Percentiles rank a stretch among this genome's conserved stretches.
Conservation (phyloP, 2,113 vertebrate genomes). For the Asarcornis scutulata region DNA sequence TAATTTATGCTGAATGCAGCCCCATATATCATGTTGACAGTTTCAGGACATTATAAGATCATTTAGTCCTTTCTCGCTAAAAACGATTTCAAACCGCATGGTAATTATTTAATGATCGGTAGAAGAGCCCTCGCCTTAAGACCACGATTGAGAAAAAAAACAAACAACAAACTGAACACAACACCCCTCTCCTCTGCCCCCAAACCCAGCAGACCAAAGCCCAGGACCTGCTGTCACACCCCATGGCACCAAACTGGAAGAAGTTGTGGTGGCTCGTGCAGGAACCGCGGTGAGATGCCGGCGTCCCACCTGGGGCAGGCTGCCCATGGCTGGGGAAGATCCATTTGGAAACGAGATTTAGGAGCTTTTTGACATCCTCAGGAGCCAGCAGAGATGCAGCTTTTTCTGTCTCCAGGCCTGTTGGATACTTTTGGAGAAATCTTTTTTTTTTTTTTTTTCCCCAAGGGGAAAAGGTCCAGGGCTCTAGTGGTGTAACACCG, state of each 20-base stretch:
- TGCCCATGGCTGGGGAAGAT: neutral
- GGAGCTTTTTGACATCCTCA: neutral
- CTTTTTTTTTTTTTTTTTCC: neutral
- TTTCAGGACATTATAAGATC: slow-evolving; percentile 18
- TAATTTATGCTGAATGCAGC: slow-evolving; percentile 50
- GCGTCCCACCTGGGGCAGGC: neutral
- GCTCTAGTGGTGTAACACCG: neutral
- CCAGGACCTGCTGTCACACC: neutral
- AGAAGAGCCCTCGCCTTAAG: neutral
- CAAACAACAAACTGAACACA: accelerated
- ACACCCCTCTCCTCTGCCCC: neutral
- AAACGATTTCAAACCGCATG: neutral
- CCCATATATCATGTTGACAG: slow-evolving; percentile 15
- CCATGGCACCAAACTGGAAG: neutral
- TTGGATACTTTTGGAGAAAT: neutral
- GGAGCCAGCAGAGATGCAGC: neutral
- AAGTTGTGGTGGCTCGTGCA: accelerated
- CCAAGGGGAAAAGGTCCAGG: neutral
- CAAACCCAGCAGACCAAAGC: neutral
- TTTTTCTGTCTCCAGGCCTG: neutral
- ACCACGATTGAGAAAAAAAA: neutral
- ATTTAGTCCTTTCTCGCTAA: slow-evolving; percentile 1
- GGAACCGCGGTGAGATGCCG: neutral
- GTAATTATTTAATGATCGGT: neutral
- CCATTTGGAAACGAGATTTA: neutral